Evolutionary conservation across 2,113 vertebrate genomes (phyloP).

Genomic region (Toxostoma redivivum): DNA sequence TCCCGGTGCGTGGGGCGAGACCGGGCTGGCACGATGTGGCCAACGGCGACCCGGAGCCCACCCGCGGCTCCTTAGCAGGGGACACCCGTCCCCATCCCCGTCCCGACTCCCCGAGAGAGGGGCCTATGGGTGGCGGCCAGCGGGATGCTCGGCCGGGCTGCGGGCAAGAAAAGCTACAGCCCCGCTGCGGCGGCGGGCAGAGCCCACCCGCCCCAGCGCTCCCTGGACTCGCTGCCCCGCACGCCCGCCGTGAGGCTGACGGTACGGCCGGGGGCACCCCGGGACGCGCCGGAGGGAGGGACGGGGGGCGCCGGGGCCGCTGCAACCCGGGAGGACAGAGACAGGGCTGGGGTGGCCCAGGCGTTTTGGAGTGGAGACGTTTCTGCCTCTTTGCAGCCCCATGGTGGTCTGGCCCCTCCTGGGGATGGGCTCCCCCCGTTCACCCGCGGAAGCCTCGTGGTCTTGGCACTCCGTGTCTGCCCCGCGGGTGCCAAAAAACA

Average conservation of each 20-base stretch:
- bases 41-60: not conserved
- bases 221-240: constrained; percentile 75
- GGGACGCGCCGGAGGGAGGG: not conserved
- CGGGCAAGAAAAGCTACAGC: constrained; percentile 76
- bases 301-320: not conserved
- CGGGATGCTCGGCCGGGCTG: constrained; percentile 45
- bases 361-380: rapidly evolving
- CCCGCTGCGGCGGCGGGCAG: constrained; percentile 72
- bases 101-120: not conserved
- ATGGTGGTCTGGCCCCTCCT: rapidly evolving
- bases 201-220: constrained; percentile 16
- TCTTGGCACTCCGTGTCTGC: rapidly evolving
- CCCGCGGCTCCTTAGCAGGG: not conserved
- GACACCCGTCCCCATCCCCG: not conserved
- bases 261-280: constrained; percentile 55
- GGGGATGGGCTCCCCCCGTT: not conserved
- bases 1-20: not conserved
- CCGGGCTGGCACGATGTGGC: not conserved
- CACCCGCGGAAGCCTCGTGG: not conserved
- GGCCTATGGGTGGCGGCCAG: not conserved
- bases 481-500: not conserved
- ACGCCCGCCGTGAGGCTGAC: constrained; percentile 73
- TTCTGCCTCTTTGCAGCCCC: not conserved
- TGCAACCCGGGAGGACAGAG: not conserved
- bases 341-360: not conserved